These are phyloP conservation scores for Digitonthophagus gazella DNA, from an alignment of 2,888 invertebrate genomes.

Conservation along the genomic window DNA sequence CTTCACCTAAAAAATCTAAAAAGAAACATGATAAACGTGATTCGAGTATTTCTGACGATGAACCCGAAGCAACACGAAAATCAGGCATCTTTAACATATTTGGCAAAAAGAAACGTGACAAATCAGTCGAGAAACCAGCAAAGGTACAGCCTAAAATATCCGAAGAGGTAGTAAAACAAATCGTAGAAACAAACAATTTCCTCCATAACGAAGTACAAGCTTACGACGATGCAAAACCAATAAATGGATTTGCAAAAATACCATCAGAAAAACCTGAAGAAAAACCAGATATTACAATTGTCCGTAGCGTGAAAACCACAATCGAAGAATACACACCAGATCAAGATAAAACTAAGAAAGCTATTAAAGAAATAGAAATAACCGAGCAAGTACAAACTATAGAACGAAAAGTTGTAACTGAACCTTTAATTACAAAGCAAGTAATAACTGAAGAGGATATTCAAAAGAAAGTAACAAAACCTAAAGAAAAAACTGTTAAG, in stretches of 20 bases:
- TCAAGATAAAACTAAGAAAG: not conserved
- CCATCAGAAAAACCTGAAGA: not conserved
- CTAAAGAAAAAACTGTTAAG: not conserved
- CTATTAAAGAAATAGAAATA: not conserved
- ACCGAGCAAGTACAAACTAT: constrained; percentile 1
- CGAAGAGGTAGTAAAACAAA: constrained; percentile 25
- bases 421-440: constrained; percentile 21
- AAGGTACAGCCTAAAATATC: constrained; percentile 17
- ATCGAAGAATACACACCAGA: not conserved
- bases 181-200: constrained; percentile 37
- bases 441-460: constrained; percentile 16
- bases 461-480: not conserved
- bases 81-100: constrained; percentile 35
- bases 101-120: constrained; percentile 34
- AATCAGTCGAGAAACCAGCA: constrained; percentile 18
- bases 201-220: constrained; percentile 37
- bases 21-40: constrained; percentile 19
- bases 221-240: constrained; percentile 34
- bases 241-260: constrained; percentile 11
- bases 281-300: constrained; percentile 3
- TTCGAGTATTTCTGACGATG: constrained; percentile 29
- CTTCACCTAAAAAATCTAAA: constrained; percentile 17
- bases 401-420: constrained; percentile 9
- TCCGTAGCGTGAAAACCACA: not conserved
- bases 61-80: constrained; percentile 31